Evolutionary conservation across 53 echinoderm and acorn worm species (phyloP).

Genomic region (Echinometra lucunter): DNA sequence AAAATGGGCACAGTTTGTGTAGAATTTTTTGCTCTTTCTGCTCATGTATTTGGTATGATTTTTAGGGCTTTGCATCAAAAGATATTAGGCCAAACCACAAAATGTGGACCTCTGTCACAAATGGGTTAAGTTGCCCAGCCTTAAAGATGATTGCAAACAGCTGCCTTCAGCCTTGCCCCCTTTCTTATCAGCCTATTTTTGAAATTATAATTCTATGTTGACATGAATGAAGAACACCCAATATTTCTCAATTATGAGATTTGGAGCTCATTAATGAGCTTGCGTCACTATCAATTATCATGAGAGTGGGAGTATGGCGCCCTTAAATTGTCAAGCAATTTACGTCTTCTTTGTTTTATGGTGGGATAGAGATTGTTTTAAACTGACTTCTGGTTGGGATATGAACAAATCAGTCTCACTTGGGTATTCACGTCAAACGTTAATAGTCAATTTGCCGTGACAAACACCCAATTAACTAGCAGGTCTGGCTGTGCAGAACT

Average conservation of each 20-base stretch:
- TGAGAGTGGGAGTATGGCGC: neutral
- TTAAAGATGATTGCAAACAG: constrained; percentile 26
- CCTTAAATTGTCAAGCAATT: constrained; percentile 1
- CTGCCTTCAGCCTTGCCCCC: neutral
- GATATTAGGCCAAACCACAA: too few relatives aligned
- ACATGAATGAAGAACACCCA: neutral
- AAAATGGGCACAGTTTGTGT: too few relatives aligned
- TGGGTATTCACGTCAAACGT: constrained; percentile 18
- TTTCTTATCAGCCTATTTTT: constrained; percentile 8
- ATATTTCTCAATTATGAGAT: constrained; percentile 18
- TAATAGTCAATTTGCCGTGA: constrained; percentile 41
- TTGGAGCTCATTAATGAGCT: constrained; percentile 13
- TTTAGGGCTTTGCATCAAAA: too few relatives aligned
- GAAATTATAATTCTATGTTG: neutral
- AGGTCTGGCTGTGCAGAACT: neutral
- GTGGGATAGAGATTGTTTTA: neutral
- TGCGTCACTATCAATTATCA: neutral
- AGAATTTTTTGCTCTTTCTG: too few relatives aligned
- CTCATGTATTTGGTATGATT: too few relatives aligned
- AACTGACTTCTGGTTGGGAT: neutral
- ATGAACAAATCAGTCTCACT: constrained; percentile 19
- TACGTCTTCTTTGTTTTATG: constrained; percentile 15
- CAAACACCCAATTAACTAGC: constrained; percentile 46
- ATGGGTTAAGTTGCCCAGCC: neutral
- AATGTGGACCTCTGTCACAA: too few relatives aligned